These are phyloP conservation scores for Psylliodes chrysocephalus DNA, from an alignment of 2,888 invertebrate species.

Conservation along the genomic window DNA sequence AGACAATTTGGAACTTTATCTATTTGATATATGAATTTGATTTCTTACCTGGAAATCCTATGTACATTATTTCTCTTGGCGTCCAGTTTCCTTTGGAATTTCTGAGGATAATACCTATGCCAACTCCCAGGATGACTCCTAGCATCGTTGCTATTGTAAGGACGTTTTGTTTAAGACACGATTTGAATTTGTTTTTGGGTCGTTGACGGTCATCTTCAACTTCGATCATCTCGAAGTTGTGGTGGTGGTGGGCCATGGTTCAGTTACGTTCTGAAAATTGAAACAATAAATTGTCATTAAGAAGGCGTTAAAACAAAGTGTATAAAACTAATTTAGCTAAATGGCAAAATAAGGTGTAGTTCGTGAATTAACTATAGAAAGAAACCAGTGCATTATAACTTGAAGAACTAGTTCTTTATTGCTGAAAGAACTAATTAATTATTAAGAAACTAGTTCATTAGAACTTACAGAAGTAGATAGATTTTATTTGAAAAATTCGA, in stretches of 20 bases:
- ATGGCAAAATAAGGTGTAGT: no score
- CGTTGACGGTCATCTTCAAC: constrained; percentile 25
- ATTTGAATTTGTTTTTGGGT: constrained; percentile 47
- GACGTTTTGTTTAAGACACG: constrained; percentile 63
- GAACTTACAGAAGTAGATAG: no score
- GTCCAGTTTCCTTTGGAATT: constrained; percentile 63
- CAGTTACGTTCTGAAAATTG: constrained; percentile 8
- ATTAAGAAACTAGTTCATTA: no score
- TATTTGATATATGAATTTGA: not conserved
- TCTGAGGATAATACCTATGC: constrained; percentile 67
- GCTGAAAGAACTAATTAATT: no score
- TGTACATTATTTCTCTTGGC: constrained; percentile 73
- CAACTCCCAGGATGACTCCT: constrained; percentile 69
- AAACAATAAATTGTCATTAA: no score
- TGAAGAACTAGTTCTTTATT: no score
- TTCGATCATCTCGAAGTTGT: constrained; percentile 43
- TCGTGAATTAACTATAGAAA: not conserved
- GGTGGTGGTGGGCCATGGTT: constrained; percentile 38
- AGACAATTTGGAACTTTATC: no score
- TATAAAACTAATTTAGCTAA: no score
- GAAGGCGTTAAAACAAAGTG: no score
- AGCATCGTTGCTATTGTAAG: constrained; percentile 70
- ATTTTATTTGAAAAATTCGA: no score
- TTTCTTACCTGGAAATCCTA: constrained; percentile 67
- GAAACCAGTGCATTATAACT: not conserved